phyloP scores from a whole-genome alignment of 35 echinoderm and acorn worm species.

The Eucidaris tribuloides region DNA sequence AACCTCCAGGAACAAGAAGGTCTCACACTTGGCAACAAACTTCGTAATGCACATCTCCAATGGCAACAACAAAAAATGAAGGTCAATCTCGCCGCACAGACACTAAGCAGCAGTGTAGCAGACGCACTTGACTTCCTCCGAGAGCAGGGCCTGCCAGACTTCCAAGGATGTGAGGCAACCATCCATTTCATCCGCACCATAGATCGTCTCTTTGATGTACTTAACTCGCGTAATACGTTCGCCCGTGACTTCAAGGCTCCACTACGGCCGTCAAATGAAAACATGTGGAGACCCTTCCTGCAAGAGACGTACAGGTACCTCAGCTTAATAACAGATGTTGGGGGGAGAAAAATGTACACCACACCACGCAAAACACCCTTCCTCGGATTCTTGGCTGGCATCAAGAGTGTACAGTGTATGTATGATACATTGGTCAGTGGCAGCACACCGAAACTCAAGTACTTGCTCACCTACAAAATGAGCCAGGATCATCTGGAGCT shows the following conservation, averaged over 20 bases:
- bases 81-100: conserved; percentile 48
- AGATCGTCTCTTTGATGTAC: conserved; percentile 60
- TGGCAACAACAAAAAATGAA: conserved; percentile 71
- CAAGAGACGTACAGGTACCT: conserved; percentile 2
- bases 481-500: conserved; percentile 63
- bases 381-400: conserved; percentile 48
- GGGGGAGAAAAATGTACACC: not conserved
- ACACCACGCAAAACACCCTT: conserved; percentile 36
- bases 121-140: conserved; percentile 61
- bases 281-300: conserved; percentile 11
- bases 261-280: not conserved
- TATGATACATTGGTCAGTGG: conserved; percentile 3
- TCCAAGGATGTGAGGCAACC: conserved; percentile 48
- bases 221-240: conserved; percentile 59
- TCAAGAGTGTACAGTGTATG: conserved; percentile 34
- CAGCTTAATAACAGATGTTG: not conserved
- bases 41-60: conserved; percentile 24
- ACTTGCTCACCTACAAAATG: conserved; percentile 60
- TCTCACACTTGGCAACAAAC: conserved; percentile 27
- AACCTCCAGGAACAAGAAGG: conserved; percentile 53
- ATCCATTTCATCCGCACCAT: conserved; percentile 48
- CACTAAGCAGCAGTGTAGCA: conserved; percentile 44
- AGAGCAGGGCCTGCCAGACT: conserved; percentile 29
- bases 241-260: conserved; percentile 41
- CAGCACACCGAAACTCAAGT: not conserved